Percentiles rank a stretch among this genome's conserved stretches.
Conservation (phyloP, 2,888 invertebrate genomes). For the Nomada ferruginata region DNA sequence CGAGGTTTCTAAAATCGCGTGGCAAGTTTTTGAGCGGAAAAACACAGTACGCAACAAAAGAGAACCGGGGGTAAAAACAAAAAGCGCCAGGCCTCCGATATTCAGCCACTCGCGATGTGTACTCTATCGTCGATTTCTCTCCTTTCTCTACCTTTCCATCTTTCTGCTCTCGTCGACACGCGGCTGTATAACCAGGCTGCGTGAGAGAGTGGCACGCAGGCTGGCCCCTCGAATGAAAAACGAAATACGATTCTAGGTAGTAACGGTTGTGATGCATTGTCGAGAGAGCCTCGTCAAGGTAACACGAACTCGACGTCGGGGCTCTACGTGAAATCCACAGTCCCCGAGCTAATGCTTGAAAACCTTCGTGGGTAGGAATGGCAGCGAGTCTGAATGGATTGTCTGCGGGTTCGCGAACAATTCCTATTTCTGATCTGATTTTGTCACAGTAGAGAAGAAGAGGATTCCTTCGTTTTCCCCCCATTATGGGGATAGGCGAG, state of each 20-base stretch:
- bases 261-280: slow-evolving; percentile 58
- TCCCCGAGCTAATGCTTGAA: slow-evolving; percentile 40
- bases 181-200: slow-evolving; percentile 44
- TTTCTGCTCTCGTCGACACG: slow-evolving; percentile 26
- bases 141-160: neutral
- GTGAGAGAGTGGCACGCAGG: slow-evolving; percentile 49
- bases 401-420: neutral
- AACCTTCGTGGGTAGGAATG: slow-evolving; percentile 15
- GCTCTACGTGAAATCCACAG: slow-evolving; percentile 47
- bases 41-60: slow-evolving; percentile 28
- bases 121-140: slow-evolving; percentile 50
- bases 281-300: slow-evolving; percentile 57
- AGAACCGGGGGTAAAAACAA: slow-evolving; percentile 32
- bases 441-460: neutral
- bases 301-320: slow-evolving; percentile 36
- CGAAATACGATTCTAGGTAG: slow-evolving; percentile 56
- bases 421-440: neutral
- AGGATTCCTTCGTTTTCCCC: neutral
- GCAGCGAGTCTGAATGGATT: slow-evolving; percentile 4
- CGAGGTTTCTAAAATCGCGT: slow-evolving; percentile 37
- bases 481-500: too few species aligned
- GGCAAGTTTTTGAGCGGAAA: slow-evolving; percentile 32
- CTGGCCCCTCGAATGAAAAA: slow-evolving; percentile 43
- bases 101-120: slow-evolving; percentile 47
- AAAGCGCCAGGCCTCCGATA: slow-evolving; percentile 39